Percentiles rank a stretch among this genome's conserved stretches.
Evolutionary conservation across 2,888 invertebrate species (phyloP).

Genomic region (Nephrotoma guestfalica): DNA sequence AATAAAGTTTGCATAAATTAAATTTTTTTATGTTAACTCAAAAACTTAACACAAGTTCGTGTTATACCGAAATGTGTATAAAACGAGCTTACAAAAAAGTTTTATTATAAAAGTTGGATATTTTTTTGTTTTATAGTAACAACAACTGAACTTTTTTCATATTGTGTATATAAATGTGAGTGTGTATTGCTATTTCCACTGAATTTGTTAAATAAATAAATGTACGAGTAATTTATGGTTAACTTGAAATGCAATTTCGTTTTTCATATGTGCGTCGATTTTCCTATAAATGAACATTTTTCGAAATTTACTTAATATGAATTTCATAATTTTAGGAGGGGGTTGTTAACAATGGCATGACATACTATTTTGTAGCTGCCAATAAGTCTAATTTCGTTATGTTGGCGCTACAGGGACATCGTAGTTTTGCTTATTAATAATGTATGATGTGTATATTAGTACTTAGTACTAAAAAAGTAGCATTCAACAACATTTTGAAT

Average conservation of each 20-base stretch:
- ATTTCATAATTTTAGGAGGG: no score
- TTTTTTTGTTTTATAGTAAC: not conserved
- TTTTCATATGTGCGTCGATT: not conserved
- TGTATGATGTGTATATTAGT: no score
- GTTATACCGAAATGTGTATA: not conserved
- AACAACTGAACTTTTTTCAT: not conserved
- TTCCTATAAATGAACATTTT: no score
- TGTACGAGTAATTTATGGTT: not conserved
- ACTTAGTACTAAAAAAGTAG: no score
- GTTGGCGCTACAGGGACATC: no score
- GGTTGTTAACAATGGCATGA: no score
- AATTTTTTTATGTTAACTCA: not conserved
- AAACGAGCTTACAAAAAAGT: not conserved
- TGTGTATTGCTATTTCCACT: not conserved
- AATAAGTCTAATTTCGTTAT: no score
- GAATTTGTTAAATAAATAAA: not conserved
- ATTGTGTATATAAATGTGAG: not conserved
- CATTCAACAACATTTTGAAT: no score
- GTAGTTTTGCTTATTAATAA: no score
- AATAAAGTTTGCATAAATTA: not conserved
- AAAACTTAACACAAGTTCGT: not conserved
- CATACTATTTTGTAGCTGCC: no score
- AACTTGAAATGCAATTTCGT: not conserved
- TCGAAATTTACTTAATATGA: no score
- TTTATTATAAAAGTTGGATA: not conserved